Conservation (phyloP, 2,888 invertebrate genomes). For the Tethea ocularis region DNA sequence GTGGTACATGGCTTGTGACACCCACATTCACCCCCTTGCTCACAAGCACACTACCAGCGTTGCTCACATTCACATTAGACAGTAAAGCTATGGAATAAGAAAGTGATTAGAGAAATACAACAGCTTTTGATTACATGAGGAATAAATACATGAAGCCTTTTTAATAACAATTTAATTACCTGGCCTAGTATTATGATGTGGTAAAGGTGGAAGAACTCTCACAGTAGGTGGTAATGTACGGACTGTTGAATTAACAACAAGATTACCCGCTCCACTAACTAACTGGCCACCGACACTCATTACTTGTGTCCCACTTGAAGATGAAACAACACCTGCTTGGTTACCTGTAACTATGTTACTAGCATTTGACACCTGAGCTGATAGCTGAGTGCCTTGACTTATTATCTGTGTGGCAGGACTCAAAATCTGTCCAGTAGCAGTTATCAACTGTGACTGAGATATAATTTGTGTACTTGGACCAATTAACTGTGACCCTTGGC, state of each 20-base stretch:
- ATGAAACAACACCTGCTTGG: slow-evolving; percentile 56
- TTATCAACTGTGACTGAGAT: slow-evolving; percentile 68
- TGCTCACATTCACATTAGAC: slow-evolving; percentile 66
- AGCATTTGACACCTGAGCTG: slow-evolving; percentile 62
- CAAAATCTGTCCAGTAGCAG: slow-evolving; percentile 62
- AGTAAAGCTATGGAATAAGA: slow-evolving; percentile 47
- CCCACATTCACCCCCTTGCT: slow-evolving; percentile 58
- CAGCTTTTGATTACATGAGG: background rate
- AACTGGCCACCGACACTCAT: slow-evolving; percentile 70
- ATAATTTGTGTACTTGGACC: slow-evolving; percentile 72
- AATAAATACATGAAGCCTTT: background rate
- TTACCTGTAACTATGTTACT: slow-evolving; percentile 49
- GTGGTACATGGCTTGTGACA: slow-evolving; percentile 71
- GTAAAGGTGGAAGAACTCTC: slow-evolving; percentile 70
- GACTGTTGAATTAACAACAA: slow-evolving; percentile 72
- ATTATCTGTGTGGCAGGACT: slow-evolving; percentile 77
- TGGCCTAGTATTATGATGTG: slow-evolving; percentile 71
- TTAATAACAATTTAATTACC: slow-evolving; percentile 44
- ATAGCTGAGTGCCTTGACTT: slow-evolving; percentile 74
- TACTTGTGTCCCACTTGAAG: slow-evolving; percentile 62
- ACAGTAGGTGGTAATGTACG: slow-evolving; percentile 72
- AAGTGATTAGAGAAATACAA: background rate
- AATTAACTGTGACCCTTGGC: slow-evolving; percentile 70
- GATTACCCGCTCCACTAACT: slow-evolving; percentile 60
- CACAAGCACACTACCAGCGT: slow-evolving; percentile 64